Percentiles rank a stretch among this genome's conserved stretches.
phyloP scores from a whole-genome alignment of 2,113 vertebrate species.

The Procavia capensis region DNA sequence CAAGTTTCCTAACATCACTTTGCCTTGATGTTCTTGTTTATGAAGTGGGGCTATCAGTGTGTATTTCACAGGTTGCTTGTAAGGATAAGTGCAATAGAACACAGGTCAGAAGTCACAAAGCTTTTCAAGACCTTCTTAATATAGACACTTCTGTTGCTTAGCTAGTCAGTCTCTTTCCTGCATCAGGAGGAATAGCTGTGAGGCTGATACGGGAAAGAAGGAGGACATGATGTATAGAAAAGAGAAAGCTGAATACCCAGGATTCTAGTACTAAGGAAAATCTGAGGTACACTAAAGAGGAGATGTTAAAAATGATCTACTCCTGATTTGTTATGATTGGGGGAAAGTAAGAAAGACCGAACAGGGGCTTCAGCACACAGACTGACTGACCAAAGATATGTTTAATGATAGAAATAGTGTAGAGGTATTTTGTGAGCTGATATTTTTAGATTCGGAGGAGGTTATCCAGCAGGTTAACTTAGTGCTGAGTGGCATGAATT shows the following conservation, averaged over 20 bases:
- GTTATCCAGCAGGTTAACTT: neutral
- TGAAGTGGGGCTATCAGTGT: neutral
- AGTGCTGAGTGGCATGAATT: neutral
- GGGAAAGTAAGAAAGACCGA: neutral
- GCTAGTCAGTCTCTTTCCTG: neutral
- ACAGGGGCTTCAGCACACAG: neutral
- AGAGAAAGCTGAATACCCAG: neutral
- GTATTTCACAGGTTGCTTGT: neutral
- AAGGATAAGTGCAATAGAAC: neutral
- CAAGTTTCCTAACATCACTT: neutral
- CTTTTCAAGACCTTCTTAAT: neutral
- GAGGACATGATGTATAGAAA: neutral
- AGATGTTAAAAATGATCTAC: rapidly evolving
- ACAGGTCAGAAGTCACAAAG: neutral
- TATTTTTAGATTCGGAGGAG: neutral
- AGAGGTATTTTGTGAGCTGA: neutral
- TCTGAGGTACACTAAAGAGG: neutral
- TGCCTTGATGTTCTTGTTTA: neutral
- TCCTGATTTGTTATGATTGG: neutral
- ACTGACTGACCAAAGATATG: neutral
- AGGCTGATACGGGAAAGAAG: neutral
- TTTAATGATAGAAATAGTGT: neutral
- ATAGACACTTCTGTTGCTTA: neutral
- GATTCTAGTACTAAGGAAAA: neutral
- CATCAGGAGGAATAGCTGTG: neutral